Base-by-base conservation (phyloP, 2,797 vertebrate species). In the Uromys caudimaculatus region DNA sequence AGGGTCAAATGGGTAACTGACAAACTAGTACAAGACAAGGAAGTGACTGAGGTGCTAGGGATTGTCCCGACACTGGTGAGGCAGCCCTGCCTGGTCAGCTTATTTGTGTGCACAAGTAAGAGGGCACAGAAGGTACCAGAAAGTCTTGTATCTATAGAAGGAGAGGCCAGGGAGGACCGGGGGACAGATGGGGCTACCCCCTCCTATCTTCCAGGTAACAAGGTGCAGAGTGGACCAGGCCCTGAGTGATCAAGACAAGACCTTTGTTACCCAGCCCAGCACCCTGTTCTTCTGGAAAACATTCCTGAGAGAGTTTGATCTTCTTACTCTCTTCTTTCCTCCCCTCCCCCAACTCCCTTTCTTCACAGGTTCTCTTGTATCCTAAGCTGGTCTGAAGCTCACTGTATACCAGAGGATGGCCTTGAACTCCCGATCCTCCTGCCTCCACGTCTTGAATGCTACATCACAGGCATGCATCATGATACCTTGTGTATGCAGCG, bases 121-220 rank as follows among this genome's bases (percentile, higher is more conserved):
- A 96, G 71, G 95, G 17, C 81, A 86, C 24, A 91, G 90, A 84
- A 90, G 35, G 81, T 52, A 79, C 78, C 23, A 78, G 89, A 95
- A 97, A 94, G 50, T 12, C 29, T 62, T 69, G 95, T 93, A 82
- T 96, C 95, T 93, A 95, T 94, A 69, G 92, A 96, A 83, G 69
- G 64, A 50, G 24, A 64, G 67, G 47, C 14, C n/a, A 92, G 60
- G 83, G 35, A 93, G 91, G 83, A 94, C 90, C 64, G 9, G 62
- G 79, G 50, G 75, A 44, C 78, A 79, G 89, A 64, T 27, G 32
- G 52, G 82, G 67, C 50, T 52, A n/a, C 19, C n/a, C 38, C 3
- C 0, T 32, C 54, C 21, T 47, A 38, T 76, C 92, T 93, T 92
- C 67, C 62, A 91, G 67, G 9, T 62, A 38, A 95, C 69, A 24